A percentile compares a stretch with the other conserved stretches of the same genome.
Evolutionary conservation across 2,888 invertebrate species (phyloP).

Genomic region (Drosophila kambysellisi): DNA sequence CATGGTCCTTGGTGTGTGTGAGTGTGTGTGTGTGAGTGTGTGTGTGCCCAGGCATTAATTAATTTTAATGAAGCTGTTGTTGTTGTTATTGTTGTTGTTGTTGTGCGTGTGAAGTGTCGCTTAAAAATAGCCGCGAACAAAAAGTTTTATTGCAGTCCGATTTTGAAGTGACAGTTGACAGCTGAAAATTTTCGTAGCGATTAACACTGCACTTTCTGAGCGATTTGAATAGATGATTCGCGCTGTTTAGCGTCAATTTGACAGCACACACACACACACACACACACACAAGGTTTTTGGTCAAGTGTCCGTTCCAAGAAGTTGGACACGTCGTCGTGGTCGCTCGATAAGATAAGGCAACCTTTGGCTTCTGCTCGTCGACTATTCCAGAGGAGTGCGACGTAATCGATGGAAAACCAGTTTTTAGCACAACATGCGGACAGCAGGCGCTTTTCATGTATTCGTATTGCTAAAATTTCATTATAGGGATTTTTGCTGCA

Average conservation of each 20-base stretch:
- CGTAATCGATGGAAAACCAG: conserved; percentile 69
- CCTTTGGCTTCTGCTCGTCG: conserved; percentile 59
- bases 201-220: conserved; percentile 53
- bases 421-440: conserved; percentile 41
- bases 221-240: conserved; percentile 45
- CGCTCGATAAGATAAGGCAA: conserved; percentile 67
- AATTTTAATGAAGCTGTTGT: conserved; percentile 81
- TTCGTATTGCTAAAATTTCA: conserved; percentile 58
- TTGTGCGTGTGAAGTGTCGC: conserved; percentile 70
- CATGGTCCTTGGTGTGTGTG: conserved; percentile 66
- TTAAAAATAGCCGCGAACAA: conserved; percentile 46
- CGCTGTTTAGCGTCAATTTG: conserved; percentile 14
- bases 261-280: conserved; percentile 5
- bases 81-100: conserved; percentile 40
- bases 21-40: conserved; percentile 26
- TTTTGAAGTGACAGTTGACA: conserved; percentile 72
- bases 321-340: conserved; percentile 39
- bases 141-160: conserved; percentile 50
- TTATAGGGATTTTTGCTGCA: conserved; percentile 59
- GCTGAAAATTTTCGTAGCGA: conserved; percentile 60
- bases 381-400: conserved; percentile 20
- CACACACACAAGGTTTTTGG: conserved; percentile 35
- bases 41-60: conserved; percentile 81
- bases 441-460: conserved; percentile 41
- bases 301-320: conserved; percentile 67